Evolutionary conservation across 2,888 invertebrate species (phyloP).

Genomic region (Aphidoletes aphidimyza): DNA sequence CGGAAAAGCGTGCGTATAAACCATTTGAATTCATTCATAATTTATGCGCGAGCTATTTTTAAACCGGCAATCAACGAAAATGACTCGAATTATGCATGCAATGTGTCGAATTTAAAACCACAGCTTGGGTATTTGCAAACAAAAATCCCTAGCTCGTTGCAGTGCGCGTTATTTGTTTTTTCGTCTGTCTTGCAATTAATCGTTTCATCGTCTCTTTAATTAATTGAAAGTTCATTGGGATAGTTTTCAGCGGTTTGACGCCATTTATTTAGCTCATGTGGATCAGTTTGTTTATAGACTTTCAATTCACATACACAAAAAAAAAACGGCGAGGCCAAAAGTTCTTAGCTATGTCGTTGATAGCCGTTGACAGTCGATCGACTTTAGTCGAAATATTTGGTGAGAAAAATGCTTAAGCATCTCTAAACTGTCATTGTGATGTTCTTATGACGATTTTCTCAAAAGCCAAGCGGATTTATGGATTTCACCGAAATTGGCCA

Average conservation of each 20-base stretch:
- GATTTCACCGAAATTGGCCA: background rate
- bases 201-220: conserved; percentile 46
- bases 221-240: conserved; percentile 27
- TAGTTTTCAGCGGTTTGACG: conserved; percentile 1
- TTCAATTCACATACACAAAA: conserved; percentile 13
- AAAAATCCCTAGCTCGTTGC: background rate
- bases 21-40: conserved; percentile 39
- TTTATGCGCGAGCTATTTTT: conserved; percentile 10
- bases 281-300: background rate
- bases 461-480: conserved; percentile 11
- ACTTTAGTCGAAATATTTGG: too few relatives aligned
- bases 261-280: background rate
- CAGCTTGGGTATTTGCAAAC: background rate
- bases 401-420: too few relatives aligned
- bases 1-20: background rate
- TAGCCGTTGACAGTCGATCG: too few relatives aligned
- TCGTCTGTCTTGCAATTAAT: background rate
- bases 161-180: background rate
- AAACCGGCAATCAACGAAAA: background rate
- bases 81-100: conserved; percentile 28
- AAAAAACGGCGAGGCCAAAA: conserved; percentile 23
- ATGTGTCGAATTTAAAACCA: conserved; percentile 30
- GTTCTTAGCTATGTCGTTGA: background rate
- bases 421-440: background rate
- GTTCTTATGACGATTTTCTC: background rate